phyloP scores from a whole-genome alignment of 2,797 vertebrate genomes.

The Silurus lanzhouensis region DNA sequence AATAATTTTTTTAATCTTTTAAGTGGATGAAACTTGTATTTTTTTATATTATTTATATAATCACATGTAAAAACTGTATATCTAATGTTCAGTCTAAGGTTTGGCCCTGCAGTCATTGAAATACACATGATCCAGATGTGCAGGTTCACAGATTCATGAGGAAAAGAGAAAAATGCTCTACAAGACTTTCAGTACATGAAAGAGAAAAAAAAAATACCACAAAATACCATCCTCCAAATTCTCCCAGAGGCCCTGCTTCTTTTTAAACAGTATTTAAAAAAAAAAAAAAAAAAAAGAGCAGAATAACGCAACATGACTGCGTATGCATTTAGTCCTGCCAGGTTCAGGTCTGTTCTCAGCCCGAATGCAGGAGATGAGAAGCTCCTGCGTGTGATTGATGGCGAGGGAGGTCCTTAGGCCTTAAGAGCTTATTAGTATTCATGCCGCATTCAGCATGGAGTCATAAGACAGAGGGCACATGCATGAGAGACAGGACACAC shows the following conservation, averaged over 20 bases:
- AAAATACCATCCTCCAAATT: background rate
- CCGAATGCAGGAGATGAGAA: conserved; percentile 39
- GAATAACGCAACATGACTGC: conserved; percentile 65
- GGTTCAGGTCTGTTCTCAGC: conserved; percentile 22
- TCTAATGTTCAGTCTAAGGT: too few relatives aligned
- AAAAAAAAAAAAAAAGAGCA: conserved; percentile 63
- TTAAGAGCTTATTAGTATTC: conserved; percentile 83
- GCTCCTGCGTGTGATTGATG: conserved; percentile 70
- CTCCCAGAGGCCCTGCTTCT: background rate
- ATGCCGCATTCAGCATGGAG: conserved; percentile 68
- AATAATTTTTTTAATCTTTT: too few relatives aligned
- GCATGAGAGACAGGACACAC: conserved; percentile 53
- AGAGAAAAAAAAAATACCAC: background rate
- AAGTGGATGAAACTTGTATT: too few relatives aligned
- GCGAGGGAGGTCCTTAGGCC: conserved; percentile 75
- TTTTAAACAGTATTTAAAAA: conserved; percentile 55
- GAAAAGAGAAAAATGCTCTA: background rate
- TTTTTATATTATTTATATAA: background rate
- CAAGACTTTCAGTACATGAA: background rate
- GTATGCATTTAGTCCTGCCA: conserved; percentile 24
- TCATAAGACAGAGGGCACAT: conserved; percentile 66
- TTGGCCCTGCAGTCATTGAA: too few relatives aligned
- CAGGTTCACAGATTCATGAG: background rate
- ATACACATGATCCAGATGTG: background rate
- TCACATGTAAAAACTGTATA: background rate